Conservation (phyloP, 2,888 invertebrate species). For the Urechis unicinctus region DNA sequence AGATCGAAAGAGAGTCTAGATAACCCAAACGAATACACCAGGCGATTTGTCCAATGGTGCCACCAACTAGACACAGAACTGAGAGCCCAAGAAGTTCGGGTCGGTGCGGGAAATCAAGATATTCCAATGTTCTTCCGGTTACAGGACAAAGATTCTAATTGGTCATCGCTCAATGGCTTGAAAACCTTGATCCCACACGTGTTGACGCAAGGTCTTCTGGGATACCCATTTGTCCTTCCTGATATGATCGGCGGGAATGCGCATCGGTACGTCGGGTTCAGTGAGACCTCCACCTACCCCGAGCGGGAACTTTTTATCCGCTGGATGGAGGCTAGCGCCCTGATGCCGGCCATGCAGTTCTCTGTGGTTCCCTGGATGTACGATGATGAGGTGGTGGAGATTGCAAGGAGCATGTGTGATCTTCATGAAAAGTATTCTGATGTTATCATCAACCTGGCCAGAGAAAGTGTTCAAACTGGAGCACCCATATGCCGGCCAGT, state of each 20-base stretch:
- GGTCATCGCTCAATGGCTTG: conserved; percentile 72
- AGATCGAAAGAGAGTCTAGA: conserved; percentile 14
- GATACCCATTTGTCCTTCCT: conserved; percentile 83
- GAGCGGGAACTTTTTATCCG: conserved; percentile 59
- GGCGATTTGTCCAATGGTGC: conserved; percentile 23
- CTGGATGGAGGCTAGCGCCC: conserved; percentile 59
- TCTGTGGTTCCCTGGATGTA: conserved; percentile 84
- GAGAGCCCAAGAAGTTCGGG: conserved; percentile 68
- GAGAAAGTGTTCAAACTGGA: conserved; percentile 28
- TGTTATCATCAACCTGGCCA: conserved; percentile 27
- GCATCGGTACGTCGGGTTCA: conserved; percentile 3
- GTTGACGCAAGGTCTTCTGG: conserved; percentile 61
- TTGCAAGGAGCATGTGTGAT: conserved; percentile 18
- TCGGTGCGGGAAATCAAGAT: conserved; percentile 72
- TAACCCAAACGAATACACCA: conserved; percentile 27
- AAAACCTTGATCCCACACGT: conserved; percentile 77
- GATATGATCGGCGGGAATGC: conserved; percentile 83
- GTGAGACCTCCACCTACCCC: background rate
- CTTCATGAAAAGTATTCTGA: conserved; percentile 21
- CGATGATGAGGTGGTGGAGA: conserved; percentile 57
- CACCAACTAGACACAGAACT: conserved; percentile 1
- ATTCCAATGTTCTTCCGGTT: conserved; percentile 72
- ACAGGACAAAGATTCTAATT: conserved; percentile 77
- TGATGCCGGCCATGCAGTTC: conserved; percentile 66
- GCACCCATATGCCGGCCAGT: conserved; percentile 85